phyloP scores from a whole-genome alignment of 2,797 vertebrate species.

The Crypturellus tataupa region DNA sequence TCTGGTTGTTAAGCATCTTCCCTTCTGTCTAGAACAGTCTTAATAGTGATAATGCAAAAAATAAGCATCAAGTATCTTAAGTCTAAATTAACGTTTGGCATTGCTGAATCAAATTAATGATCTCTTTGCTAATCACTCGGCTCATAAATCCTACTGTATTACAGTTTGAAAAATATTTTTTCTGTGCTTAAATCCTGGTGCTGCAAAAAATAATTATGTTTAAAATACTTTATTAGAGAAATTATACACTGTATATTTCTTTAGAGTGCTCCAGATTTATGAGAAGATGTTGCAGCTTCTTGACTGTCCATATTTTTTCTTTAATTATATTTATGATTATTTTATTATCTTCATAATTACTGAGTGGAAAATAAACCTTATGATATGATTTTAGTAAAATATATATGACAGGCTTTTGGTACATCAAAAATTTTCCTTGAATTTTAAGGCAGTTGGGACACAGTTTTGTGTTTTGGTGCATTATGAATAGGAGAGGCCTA shows the following conservation, averaged over 20 bases:
- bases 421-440: background rate
- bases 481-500: background rate
- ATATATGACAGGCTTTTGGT: background rate
- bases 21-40: conserved; percentile 68
- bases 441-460: background rate
- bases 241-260: background rate
- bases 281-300: background rate
- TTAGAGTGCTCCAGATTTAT: background rate
- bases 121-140: conserved; percentile 41
- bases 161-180: conserved; percentile 23
- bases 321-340: background rate
- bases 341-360: conserved; percentile 52
- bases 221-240: conserved; percentile 42
- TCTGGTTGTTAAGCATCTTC: conserved; percentile 50
- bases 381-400: conserved; percentile 20
- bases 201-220: background rate
- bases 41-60: conserved; percentile 46
- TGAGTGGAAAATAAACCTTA: conserved; percentile 57
- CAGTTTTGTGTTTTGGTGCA: background rate
- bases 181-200: conserved; percentile 31
- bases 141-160: conserved; percentile 29
- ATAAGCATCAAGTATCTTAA: conserved; percentile 43
- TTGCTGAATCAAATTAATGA: conserved; percentile 56
- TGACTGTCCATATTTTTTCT: background rate
- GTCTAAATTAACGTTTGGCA: conserved; percentile 35